Evolutionary conservation across 1,140 invertebrate species (phyloP).

Genomic region (Listronotus bonariensis): DNA sequence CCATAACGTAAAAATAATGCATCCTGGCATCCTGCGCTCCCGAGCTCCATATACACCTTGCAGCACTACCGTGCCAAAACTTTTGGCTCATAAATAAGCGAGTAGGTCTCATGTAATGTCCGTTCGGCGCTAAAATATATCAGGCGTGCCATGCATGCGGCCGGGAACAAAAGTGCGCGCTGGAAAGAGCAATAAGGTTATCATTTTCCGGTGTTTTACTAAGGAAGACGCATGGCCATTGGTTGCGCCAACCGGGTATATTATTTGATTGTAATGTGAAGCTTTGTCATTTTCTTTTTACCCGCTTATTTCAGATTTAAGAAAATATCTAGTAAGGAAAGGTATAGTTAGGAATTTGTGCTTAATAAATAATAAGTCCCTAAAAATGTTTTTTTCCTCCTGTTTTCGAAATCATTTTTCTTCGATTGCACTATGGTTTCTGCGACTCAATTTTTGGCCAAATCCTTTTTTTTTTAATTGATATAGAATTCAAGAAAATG

Average conservation of each 20-base stretch:
- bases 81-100: conserved; percentile 43
- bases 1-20: conserved; percentile 16
- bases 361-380: too few relatives aligned
- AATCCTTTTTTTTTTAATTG: too few relatives aligned
- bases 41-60: conserved; percentile 25
- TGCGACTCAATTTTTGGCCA: too few relatives aligned
- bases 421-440: too few relatives aligned
- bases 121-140: conserved; percentile 47
- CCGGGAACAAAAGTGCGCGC: conserved; percentile 41
- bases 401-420: too few relatives aligned
- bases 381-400: too few relatives aligned
- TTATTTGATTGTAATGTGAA: conserved; percentile 33
- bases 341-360: too few relatives aligned
- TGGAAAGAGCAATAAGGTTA: conserved; percentile 50
- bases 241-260: conserved; percentile 30
- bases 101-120: conserved; percentile 46
- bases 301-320: not conserved
- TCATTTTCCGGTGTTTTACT: conserved; percentile 51
- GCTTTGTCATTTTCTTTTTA: not conserved
- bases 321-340: too few relatives aligned
- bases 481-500: too few relatives aligned
- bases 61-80: conserved; percentile 36
- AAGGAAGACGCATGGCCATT: conserved; percentile 47
- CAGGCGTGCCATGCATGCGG: conserved; percentile 46
- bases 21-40: conserved; percentile 8